Evolutionary conservation across 2,113 vertebrate species (phyloP).

Genomic region (Rhea americana): DNA sequence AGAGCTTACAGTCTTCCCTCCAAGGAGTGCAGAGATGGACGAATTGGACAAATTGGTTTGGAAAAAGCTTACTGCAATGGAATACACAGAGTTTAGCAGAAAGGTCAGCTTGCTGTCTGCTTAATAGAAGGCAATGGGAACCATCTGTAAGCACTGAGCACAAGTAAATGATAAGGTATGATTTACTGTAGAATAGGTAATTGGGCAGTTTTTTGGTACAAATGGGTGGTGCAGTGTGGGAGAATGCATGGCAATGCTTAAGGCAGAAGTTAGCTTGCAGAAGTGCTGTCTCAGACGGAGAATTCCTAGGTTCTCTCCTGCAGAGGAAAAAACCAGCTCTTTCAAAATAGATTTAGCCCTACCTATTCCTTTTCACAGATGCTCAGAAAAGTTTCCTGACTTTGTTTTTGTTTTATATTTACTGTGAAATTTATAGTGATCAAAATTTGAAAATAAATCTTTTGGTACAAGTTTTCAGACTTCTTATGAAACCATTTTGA

Average conservation of each 20-base stretch:
- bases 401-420: not conserved
- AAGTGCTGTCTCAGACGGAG: not conserved
- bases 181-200: constrained; percentile 19
- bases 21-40: not conserved
- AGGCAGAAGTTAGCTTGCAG: not conserved
- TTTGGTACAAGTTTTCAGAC: not conserved
- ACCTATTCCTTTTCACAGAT: not conserved
- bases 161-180: not conserved
- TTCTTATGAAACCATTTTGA: not conserved
- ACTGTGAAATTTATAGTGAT: not conserved
- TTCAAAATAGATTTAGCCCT: not conserved
- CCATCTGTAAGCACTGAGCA: not conserved
- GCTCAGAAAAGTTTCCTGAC: not conserved
- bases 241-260: constrained; percentile 44
- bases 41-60: not conserved
- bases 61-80: not conserved
- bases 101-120: not conserved
- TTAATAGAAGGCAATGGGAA: not conserved
- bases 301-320: not conserved
- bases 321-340: not conserved
- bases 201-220: constrained; percentile 35
- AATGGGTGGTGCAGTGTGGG: not conserved
- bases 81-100: not conserved
- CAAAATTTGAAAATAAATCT: not conserved
- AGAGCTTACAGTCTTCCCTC: not conserved